These are phyloP conservation scores for Formica aserva DNA, from an alignment of 2,888 invertebrate species.

Conservation along the genomic window DNA sequence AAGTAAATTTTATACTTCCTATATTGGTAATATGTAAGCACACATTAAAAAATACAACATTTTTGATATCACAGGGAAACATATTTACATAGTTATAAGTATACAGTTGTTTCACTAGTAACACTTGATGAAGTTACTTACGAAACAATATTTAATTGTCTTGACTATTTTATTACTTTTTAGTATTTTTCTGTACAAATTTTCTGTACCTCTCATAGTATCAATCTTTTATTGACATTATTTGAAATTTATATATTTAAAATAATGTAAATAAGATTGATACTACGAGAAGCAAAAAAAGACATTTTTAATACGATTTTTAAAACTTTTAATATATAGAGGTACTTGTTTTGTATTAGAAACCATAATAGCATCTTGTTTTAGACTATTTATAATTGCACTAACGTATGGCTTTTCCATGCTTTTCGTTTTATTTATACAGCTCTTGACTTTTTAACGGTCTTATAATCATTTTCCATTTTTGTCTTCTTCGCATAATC, in stretches of 20 bases:
- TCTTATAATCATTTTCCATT: constrained; percentile 29
- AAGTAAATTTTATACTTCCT: constrained; percentile 60
- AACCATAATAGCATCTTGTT: constrained; percentile 34
- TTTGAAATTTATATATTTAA: constrained; percentile 27
- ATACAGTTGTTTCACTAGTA: constrained; percentile 62
- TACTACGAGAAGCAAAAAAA: neutral
- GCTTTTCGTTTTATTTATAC: constrained; percentile 29
- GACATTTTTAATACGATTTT: constrained; percentile 55
- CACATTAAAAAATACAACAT: constrained; percentile 64
- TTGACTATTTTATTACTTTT: constrained; percentile 45
- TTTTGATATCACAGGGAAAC: constrained; percentile 80
- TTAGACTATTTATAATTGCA: constrained; percentile 33
- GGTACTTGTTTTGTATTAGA: constrained; percentile 48
- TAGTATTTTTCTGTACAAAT: constrained; percentile 49
- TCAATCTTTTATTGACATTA: constrained; percentile 52
- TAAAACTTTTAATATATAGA: constrained; percentile 41
- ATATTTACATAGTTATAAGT: constrained; percentile 74
- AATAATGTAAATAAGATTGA: neutral
- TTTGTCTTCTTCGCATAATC: constrained; percentile 30
- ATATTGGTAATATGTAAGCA: constrained; percentile 69
- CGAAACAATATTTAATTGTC: constrained; percentile 55
- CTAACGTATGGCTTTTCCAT: neutral
- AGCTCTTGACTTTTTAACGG: constrained; percentile 3
- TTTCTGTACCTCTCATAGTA: constrained; percentile 49
- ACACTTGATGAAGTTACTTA: constrained; percentile 65